Percentiles rank a stretch among this genome's conserved stretches.
phyloP scores from a whole-genome alignment of 2,797 vertebrate genomes.

The Nannoperca obscura region DNA sequence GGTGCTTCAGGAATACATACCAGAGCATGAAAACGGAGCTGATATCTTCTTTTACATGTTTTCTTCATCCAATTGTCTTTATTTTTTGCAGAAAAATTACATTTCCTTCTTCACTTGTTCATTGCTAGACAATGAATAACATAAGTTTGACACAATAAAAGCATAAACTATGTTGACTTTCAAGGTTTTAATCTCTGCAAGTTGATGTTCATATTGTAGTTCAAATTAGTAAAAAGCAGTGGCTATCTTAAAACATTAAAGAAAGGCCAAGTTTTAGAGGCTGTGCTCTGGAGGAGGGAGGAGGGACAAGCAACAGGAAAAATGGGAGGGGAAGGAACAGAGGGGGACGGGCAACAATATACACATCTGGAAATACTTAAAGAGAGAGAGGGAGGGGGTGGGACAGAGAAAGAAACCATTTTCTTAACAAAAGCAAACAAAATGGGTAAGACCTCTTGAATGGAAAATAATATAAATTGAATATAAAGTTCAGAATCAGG shows the following conservation, averaged over 20 bases:
- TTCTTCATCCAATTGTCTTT: background rate
- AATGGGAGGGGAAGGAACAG: conserved; percentile 46
- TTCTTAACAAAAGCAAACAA: conserved; percentile 29
- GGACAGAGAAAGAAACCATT: conserved; percentile 8
- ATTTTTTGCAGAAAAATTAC: background rate
- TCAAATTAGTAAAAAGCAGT: background rate
- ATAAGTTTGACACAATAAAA: background rate
- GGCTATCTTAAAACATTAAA: background rate
- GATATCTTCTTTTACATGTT: background rate
- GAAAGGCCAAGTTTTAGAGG: conserved; percentile 11
- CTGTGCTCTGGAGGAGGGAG: conserved; percentile 34
- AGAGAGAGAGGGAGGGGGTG: conserved; percentile 8
- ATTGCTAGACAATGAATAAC: background rate
- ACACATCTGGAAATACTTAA: conserved; percentile 77
- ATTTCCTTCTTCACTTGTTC: background rate
- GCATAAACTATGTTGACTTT: background rate
- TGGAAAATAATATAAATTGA: conserved; percentile 20
- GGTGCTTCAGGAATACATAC: background rate
- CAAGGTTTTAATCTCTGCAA: background rate
- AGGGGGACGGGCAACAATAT: conserved; percentile 30
- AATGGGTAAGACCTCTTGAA: conserved; percentile 15
- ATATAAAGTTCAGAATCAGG: conserved; percentile 5
- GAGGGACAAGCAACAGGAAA: conserved; percentile 19
- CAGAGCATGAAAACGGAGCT: background rate
- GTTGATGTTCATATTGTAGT: background rate